Percentiles rank a stretch among this genome's conserved stretches.
These are phyloP conservation scores for Andrena haemorrhoa DNA, from an alignment of 2,888 invertebrate species.

Conservation along the genomic window DNA sequence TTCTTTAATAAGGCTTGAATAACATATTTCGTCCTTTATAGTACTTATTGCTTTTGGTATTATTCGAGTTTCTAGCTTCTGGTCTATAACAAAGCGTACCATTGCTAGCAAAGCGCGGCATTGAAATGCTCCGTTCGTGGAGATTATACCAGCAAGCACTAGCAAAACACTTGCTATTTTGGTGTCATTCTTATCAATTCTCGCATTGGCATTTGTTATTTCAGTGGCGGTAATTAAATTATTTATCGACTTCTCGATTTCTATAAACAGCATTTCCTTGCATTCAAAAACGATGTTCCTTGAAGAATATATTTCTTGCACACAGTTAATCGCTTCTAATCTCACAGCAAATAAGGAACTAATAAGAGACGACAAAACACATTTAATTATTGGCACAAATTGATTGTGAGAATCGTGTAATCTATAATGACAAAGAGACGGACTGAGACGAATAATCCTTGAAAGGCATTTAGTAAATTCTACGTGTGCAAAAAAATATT, in stretches of 20 bases:
- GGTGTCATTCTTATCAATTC: constrained; percentile 87
- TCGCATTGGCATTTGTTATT: constrained; percentile 78
- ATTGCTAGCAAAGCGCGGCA: constrained; percentile 86
- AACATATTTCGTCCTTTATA: constrained; percentile 80
- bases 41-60: constrained; percentile 85
- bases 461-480: constrained; percentile 84
- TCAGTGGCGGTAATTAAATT: constrained; percentile 84
- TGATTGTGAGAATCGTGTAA: not conserved
- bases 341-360: constrained; percentile 73
- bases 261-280: constrained; percentile 79
- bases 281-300: constrained; percentile 67
- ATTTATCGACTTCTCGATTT: constrained; percentile 77
- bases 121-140: constrained; percentile 85
- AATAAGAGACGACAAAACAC: constrained; percentile 23
- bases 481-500: constrained; percentile 81
- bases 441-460: constrained; percentile 80
- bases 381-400: constrained; percentile 41
- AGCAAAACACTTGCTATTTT: constrained; percentile 87
- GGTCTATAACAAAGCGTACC: constrained; percentile 86
- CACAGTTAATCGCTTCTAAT: constrained; percentile 82
- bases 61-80: constrained; percentile 84
- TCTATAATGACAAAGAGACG: constrained; percentile 57
- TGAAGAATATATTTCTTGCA: constrained; percentile 81
- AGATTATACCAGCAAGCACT: constrained; percentile 86
- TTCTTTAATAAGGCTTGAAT: constrained; percentile 78